Conservation (phyloP, 1,140 invertebrate genomes). For the Alviniconcha marisindica region DNA sequence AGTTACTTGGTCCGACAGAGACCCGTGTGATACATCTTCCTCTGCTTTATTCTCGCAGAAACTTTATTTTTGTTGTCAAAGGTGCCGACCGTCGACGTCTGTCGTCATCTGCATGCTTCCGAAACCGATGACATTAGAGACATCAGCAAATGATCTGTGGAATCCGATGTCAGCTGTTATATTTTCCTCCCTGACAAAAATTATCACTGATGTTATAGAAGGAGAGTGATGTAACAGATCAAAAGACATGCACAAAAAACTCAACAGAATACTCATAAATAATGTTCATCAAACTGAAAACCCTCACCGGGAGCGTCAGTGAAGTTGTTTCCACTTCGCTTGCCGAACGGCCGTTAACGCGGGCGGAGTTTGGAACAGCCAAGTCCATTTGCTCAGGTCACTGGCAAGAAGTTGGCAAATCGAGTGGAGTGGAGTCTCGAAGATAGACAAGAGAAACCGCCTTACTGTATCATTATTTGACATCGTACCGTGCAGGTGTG, state of each 20-base stretch:
- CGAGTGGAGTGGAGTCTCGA: slow-evolving; percentile 35
- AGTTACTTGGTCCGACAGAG: not conserved
- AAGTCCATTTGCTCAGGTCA: slow-evolving; percentile 44
- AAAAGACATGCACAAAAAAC: not conserved
- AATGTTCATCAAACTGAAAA: too few relatives aligned
- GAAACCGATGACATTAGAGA: slow-evolving; percentile 33
- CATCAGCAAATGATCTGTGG: slow-evolving; percentile 40
- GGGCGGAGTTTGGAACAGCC: slow-evolving; percentile 38
- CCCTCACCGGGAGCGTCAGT: too few relatives aligned
- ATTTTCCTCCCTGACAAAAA: not conserved
- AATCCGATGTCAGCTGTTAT: slow-evolving; percentile 39
- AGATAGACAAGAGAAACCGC: slow-evolving; percentile 35
- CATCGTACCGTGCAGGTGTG: slow-evolving; percentile 34
- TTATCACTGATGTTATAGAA: not conserved
- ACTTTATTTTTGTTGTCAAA: not conserved
- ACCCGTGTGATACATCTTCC: not conserved
- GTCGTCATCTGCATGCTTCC: slow-evolving; percentile 22
- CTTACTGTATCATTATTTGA: not conserved
- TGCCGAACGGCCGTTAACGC: not conserved
- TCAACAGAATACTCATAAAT: not conserved
- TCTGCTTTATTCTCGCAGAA: not conserved
- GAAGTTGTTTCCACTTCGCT: too few relatives aligned
- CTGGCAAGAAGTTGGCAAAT: slow-evolving; percentile 41
- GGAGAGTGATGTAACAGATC: too few relatives aligned
- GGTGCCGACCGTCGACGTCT: not conserved